Base-by-base conservation (phyloP, 2,888 invertebrate species). In the Eubasilissa splendida region DNA sequence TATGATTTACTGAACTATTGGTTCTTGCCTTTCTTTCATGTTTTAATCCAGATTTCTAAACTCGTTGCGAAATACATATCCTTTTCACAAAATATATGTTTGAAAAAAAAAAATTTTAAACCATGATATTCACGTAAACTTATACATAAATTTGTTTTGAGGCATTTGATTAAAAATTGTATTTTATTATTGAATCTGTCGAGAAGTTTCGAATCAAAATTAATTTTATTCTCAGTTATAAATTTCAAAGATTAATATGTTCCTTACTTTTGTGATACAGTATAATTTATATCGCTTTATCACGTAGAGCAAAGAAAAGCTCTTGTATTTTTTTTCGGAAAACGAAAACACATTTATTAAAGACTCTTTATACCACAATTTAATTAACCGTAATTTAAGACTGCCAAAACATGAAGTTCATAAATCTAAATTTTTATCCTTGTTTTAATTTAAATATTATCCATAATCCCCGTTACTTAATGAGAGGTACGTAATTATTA, bases 261-360 rank as follows among this genome's bases (percentile, higher is more conserved):
- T 42, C 11, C 68, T 42, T 42, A 11, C 14, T 68, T 68, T 68
- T 68, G 9, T 22, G 54, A 65, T 12, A 66, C 31, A 56, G 50
- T 66, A 14, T 79, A 76, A 76, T 81, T 81, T 73, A 81, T 58
- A 60, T 50, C 60, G 10, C 10, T 71, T 81, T 81, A 79, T 79
- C 81, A 81, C 81, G 79, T 63, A 71, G 79, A 79, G 33, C 22
- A 42, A 22, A 22, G 22, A 3, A 60, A n/a, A 31, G 33, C 60
- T n/a, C 14, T 65, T 65, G 65, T 60, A 22, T 4, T 63, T 22
- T 22, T 63, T 63, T 10, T 22, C 9, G 14, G 12, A 65, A 65
- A 11, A 33, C 31, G 65, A 12, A 65, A 65, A 33, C 9, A 65
- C 5, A 33, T 12, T 11, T 8, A 33, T 65, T 7, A 10, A 33